These are phyloP conservation scores for Sebastes vulpes DNA, from an alignment of 2,797 vertebrate genomes.

Conservation along the genomic window DNA sequence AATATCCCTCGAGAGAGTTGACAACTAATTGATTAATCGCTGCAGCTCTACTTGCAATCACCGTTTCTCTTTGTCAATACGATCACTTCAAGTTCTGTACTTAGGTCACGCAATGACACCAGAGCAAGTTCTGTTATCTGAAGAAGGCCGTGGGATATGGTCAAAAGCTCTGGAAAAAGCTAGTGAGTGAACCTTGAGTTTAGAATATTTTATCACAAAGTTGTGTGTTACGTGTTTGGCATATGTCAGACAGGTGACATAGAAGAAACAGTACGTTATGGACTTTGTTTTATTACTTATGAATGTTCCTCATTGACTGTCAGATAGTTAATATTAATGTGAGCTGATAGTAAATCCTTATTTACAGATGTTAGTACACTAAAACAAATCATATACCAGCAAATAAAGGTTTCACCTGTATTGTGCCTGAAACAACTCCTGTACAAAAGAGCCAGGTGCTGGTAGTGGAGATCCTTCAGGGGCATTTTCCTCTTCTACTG, in stretches of 20 bases:
- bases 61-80: neutral
- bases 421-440: slow-evolving; percentile 99
- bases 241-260: neutral
- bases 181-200: neutral
- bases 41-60: too few species aligned
- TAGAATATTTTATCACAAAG: neutral
- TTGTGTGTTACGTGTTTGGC: neutral
- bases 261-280: neutral
- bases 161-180: neutral
- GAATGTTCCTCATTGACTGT: neutral
- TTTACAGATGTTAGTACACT: neutral
- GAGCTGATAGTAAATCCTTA: neutral
- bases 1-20: neutral
- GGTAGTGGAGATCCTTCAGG: slow-evolving; percentile 94
- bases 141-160: neutral
- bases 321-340: neutral
- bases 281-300: neutral
- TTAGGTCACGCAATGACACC: neutral
- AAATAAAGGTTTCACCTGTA: slow-evolving; percentile 88
- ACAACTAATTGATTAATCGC: too few species aligned
- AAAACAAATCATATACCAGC: neutral
- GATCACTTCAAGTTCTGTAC: neutral
- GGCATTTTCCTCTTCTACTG: slow-evolving; percentile 89
- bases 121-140: neutral
- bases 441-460: slow-evolving; percentile 94